Percentiles rank a stretch among this genome's conserved stretches.
Conservation (phyloP, 2,113 vertebrate species). For the Caracal caracal region DNA sequence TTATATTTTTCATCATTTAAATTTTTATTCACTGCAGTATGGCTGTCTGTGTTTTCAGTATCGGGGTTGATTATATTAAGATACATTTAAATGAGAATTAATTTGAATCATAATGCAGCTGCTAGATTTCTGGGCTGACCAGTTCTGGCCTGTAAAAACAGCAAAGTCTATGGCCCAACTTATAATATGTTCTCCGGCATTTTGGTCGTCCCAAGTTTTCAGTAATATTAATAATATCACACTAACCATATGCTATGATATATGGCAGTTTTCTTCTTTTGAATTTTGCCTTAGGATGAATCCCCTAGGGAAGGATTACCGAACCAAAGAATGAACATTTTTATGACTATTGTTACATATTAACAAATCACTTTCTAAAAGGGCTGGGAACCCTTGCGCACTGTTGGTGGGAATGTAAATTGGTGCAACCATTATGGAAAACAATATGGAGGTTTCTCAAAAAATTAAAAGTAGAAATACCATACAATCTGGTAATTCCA, state of each 20-base stretch:
- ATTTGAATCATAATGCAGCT: neutral
- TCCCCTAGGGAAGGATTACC: neutral
- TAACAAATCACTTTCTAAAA: constrained; percentile 4
- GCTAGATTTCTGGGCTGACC: neutral
- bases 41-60: neutral
- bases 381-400: neutral
- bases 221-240: neutral
- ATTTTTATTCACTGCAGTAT: neutral
- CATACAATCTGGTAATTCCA: neutral
- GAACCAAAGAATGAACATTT: neutral
- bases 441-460: neutral
- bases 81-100: neutral
- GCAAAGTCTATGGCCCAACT: neutral
- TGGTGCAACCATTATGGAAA: neutral
- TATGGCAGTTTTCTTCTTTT: neutral
- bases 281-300: neutral
- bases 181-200: neutral
- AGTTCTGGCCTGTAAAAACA: neutral
- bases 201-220: neutral
- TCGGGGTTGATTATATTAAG: neutral
- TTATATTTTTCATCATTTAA: neutral
- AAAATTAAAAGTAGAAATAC: neutral
- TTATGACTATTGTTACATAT: neutral
- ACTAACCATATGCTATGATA: neutral
- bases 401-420: neutral